Base-by-base conservation (phyloP, 2,113 vertebrate genomes). In the Indicator maculatus region DNA sequence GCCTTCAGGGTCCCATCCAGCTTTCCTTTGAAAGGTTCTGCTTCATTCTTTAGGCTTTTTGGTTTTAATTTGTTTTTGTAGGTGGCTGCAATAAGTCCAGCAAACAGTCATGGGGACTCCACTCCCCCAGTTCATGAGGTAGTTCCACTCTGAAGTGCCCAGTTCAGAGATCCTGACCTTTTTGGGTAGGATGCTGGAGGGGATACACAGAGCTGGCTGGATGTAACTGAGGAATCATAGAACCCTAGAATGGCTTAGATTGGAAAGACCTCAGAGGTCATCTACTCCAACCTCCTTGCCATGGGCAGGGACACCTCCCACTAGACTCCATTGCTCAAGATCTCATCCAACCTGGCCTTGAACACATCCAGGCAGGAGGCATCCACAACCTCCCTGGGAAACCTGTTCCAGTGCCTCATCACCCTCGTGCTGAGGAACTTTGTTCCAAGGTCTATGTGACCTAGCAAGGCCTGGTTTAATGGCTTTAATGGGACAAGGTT, bases 161-260 rank as follows among this genome's bases (percentile, higher is more conserved):
- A 0, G 55, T 89, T 44, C 4, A 69, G 69, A 55, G 93, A 47
- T 9, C 19, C 31, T 10, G 31, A 2, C 11, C 12, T 26, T 23
- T 60, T 21, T 19, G 52, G 52, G 18, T 5, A 39, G 24, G 14
- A n/a, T 50, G 8, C 10, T 26, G 11, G 28, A 19, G 86, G 19
- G 23, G 12, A 63, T 18, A 10, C 1, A 13, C 15, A 12, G 52
- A 70, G 28, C 6, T 50, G 14, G 14, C 23, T 66, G 31, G 81
- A 30, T 16, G 23, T 5, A 91, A 33, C 17, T 36, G 30, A 72
- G 64, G 44, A 76, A 12, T 17, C 26, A 36, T 20, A 55, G 30
- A 58, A 5, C 0, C 0, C 47, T 50, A 50, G 11, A 50, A 50
- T 50, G 47, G 47, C 47, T 50, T 21, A 50, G 47, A 21, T 50